Conservation (phyloP, 2,797 vertebrate genomes). For the Megalops cyprinoides region DNA sequence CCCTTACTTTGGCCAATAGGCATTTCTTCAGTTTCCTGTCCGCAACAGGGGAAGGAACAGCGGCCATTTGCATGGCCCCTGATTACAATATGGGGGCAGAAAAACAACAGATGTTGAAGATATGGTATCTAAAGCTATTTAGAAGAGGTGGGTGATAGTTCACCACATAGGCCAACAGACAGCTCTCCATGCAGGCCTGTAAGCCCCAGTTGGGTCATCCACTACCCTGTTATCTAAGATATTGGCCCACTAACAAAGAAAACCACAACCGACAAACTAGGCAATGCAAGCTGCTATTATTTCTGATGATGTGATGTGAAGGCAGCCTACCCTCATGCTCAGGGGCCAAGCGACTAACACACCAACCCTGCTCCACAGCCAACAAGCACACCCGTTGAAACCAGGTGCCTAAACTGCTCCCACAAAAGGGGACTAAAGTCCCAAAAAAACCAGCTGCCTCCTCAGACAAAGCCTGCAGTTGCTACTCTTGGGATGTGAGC, state of each 20-base stretch:
- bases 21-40: constrained; percentile 65
- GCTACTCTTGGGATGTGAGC: not conserved
- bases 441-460: not conserved
- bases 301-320: constrained; percentile 25
- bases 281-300: constrained; percentile 29
- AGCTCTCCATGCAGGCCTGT: not conserved
- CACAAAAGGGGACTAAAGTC: not conserved
- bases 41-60: constrained; percentile 41
- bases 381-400: not conserved
- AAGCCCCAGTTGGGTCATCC: not conserved
- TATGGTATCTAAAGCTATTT: constrained; percentile 31
- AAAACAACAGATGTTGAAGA: constrained; percentile 44
- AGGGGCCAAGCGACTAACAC: constrained; percentile 31
- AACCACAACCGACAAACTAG: constrained; percentile 20
- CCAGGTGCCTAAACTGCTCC: not conserved
- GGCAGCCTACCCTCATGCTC: constrained; percentile 26
- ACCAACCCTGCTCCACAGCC: constrained; percentile 1
- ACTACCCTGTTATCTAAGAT: not conserved
- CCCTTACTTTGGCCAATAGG: constrained; percentile 48
- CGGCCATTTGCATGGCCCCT: constrained; percentile 52
- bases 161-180: not conserved
- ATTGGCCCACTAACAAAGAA: not conserved
- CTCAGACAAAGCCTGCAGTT: not conserved
- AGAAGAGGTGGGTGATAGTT: not conserved
- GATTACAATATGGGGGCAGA: constrained; percentile 43